phyloP scores from a whole-genome alignment of 2,888 invertebrate species.

The Trisateles emortualis region DNA sequence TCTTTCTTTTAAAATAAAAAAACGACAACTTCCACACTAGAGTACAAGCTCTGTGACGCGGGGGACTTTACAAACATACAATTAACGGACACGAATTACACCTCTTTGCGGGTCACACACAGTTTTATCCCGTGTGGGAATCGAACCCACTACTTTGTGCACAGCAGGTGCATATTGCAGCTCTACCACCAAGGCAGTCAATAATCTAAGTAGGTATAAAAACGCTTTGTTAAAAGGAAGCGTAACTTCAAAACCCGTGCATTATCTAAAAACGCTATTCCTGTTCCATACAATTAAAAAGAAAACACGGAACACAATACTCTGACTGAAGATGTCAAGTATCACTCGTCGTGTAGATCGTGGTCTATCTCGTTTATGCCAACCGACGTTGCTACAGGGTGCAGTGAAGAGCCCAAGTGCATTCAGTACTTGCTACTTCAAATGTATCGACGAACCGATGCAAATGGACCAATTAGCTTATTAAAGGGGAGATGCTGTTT shows the following conservation, averaged over 20 bases:
- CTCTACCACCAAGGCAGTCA: no score
- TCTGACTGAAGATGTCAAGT: conserved; percentile 68
- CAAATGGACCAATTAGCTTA: conserved; percentile 52
- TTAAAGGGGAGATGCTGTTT: conserved; percentile 25
- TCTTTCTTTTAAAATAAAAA: no score
- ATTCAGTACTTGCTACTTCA: conserved; percentile 44
- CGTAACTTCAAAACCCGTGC: conserved; percentile 13
- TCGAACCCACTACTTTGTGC: no score
- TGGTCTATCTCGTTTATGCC: conserved; percentile 76
- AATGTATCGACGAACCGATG: conserved; percentile 44
- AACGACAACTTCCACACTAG: no score
- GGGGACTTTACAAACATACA: no score
- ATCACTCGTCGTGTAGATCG: conserved; percentile 67
- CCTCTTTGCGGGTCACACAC: no score
- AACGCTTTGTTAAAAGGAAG: conserved; percentile 18
- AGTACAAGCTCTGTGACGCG: no score
- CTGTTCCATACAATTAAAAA: conserved; percentile 55
- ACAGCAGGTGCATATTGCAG: no score
- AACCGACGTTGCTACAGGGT: conserved; percentile 45
- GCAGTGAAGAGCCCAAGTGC: conserved; percentile 56
- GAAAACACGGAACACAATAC: conserved; percentile 62
- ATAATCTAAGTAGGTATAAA: no score
- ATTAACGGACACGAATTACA: no score
- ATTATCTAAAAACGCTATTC: conserved; percentile 38
- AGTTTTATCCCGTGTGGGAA: no score